phyloP scores from a whole-genome alignment of 2,797 vertebrate genomes.

The Eulemur albifrons region DNA sequence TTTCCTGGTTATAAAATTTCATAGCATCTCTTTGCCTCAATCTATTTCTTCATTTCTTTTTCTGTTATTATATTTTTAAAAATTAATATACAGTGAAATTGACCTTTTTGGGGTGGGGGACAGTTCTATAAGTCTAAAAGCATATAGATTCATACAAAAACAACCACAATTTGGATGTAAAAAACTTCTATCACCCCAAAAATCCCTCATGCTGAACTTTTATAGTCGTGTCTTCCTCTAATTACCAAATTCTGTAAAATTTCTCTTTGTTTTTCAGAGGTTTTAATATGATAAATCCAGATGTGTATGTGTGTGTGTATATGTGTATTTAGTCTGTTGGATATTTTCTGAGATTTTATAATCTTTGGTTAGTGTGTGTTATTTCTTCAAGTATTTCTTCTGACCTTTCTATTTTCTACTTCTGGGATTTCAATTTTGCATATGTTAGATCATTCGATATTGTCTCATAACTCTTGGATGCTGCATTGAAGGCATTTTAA shows the following conservation, averaged over 20 bases:
- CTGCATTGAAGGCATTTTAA: neutral
- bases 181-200: neutral
- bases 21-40: neutral
- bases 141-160: neutral
- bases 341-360: constrained; percentile 3
- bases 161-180: neutral
- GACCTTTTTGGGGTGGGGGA: neutral
- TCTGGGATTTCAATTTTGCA: neutral
- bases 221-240: neutral
- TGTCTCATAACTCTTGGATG: neutral
- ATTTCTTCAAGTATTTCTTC: neutral
- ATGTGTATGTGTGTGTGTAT: neutral
- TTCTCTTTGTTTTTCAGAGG: neutral
- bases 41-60: neutral
- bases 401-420: neutral
- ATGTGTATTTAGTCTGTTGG: neutral
- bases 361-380: neutral
- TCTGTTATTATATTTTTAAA: neutral
- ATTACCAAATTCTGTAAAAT: neutral
- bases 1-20: neutral
- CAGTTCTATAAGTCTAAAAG: neutral
- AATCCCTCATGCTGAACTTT: neutral
- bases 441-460: neutral
- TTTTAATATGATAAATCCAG: constrained; percentile 7
- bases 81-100: neutral